A percentile compares a stretch with the other conserved stretches of the same genome.
These are phyloP conservation scores for Megalurothrips usitatus DNA, from an alignment of 2,888 invertebrate genomes.

Conservation along the genomic window DNA sequence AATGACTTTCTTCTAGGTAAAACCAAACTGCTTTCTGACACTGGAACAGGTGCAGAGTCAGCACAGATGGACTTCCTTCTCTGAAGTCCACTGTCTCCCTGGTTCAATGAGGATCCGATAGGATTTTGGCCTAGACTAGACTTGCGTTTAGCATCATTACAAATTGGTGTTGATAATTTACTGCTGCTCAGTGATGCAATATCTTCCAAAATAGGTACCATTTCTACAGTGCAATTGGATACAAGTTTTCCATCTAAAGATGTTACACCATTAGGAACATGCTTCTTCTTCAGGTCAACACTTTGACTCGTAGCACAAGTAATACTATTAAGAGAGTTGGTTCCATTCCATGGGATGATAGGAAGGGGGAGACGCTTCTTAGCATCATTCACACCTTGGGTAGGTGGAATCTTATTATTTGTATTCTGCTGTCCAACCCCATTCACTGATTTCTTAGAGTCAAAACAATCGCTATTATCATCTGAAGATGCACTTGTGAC, in stretches of 20 bases:
- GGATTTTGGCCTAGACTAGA: not conserved
- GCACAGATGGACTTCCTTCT: not conserved
- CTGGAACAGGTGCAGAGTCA: not conserved
- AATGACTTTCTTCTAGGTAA: conserved; percentile 10
- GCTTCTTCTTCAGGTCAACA: not conserved
- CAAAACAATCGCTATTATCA: not conserved
- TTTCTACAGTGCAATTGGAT: not conserved
- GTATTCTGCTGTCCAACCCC: not conserved
- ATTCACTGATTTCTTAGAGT: not conserved
- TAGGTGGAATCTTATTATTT: not conserved
- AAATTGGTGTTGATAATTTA: not conserved
- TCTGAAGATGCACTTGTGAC: not conserved
- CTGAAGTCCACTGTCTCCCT: not conserved
- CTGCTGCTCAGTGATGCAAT: not conserved
- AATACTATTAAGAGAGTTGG: not conserved
- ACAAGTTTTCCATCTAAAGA: not conserved
- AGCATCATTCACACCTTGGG: not conserved
- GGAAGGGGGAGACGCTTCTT: not conserved
- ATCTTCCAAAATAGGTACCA: not conserved
- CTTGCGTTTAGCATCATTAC: not conserved
- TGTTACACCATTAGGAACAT: not conserved
- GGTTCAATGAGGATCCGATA: not conserved
- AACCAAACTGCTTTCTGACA: not conserved
- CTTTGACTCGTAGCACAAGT: not conserved
- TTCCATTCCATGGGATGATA: not conserved